These are phyloP conservation scores for Equus przewalskii DNA, from an alignment of 2,113 vertebrate genomes.

Conservation along the genomic window DNA sequence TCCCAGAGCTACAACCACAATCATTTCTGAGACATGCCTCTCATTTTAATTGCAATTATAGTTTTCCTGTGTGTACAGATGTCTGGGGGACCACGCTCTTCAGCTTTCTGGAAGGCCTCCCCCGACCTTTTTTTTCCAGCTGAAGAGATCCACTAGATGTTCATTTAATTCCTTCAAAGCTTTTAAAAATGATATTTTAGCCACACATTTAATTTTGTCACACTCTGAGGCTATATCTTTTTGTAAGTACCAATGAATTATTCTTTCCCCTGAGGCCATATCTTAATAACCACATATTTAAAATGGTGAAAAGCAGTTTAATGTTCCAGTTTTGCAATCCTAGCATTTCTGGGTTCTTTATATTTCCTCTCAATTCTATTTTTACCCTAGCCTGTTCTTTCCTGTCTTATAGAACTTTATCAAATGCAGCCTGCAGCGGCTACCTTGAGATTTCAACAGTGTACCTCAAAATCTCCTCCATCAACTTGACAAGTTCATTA, in stretches of 20 bases:
- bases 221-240: background rate
- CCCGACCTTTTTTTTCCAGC: background rate
- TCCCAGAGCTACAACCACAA: background rate
- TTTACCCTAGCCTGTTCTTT: background rate
- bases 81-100: rapidly evolving
- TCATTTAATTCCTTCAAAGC: background rate
- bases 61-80: background rate
- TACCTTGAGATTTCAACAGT: background rate
- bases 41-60: constrained; percentile 10
- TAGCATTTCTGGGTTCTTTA: background rate
- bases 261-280: background rate
- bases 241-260: background rate
- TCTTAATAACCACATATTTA: constrained; percentile 19
- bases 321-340: background rate
- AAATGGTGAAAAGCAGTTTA: constrained; percentile 15
- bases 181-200: background rate
- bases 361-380: background rate
- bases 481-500: constrained; percentile 9
- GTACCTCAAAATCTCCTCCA: background rate
- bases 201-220: background rate
- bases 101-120: background rate
- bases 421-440: background rate
- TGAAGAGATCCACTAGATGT: background rate
- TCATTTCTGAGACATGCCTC: background rate
- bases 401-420: background rate